Percentiles rank a stretch among this genome's conserved stretches.
Evolutionary conservation across 2,113 vertebrate genomes (phyloP).

Genomic region (Fulmarus glacialis): DNA sequence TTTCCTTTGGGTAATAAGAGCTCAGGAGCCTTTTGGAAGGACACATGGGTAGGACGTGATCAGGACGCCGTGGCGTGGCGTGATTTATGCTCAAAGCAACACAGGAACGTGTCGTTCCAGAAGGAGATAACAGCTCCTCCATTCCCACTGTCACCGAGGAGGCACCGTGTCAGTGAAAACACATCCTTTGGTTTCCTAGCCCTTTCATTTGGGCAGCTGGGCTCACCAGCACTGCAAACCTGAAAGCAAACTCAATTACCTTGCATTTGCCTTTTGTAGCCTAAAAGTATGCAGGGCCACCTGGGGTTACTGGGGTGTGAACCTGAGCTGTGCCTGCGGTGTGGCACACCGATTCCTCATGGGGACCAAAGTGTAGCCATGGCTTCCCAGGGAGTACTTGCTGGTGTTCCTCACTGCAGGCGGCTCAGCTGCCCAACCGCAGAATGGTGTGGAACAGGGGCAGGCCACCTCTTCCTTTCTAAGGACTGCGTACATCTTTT

Average conservation of each 20-base stretch:
- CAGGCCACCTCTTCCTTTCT: neutral
- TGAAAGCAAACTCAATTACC: neutral
- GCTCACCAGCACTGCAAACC: neutral
- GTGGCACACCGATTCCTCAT: neutral
- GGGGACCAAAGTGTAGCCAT: neutral
- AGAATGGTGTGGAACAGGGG: neutral
- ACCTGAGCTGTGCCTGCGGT: neutral
- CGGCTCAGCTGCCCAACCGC: fast-evolving
- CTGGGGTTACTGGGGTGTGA: neutral
- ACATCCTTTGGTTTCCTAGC: neutral
- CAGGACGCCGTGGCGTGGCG: neutral
- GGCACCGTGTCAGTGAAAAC: neutral
- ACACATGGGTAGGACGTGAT: neutral
- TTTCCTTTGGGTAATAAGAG: neutral
- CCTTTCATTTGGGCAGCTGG: neutral
- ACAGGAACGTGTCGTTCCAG: neutral
- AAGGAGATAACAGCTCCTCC: neutral
- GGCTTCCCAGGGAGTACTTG: neutral
- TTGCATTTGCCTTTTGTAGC: neutral
- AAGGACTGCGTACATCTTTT: fast-evolving
- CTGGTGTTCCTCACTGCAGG: fast-evolving
- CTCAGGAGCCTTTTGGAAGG: neutral
- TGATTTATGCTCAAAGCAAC: neutral
- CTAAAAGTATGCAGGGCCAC: neutral
- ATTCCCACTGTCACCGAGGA: neutral